Percentiles rank a stretch among this genome's conserved stretches.
phyloP scores from a whole-genome alignment of 2,113 vertebrate species.

The Meles meles region DNA sequence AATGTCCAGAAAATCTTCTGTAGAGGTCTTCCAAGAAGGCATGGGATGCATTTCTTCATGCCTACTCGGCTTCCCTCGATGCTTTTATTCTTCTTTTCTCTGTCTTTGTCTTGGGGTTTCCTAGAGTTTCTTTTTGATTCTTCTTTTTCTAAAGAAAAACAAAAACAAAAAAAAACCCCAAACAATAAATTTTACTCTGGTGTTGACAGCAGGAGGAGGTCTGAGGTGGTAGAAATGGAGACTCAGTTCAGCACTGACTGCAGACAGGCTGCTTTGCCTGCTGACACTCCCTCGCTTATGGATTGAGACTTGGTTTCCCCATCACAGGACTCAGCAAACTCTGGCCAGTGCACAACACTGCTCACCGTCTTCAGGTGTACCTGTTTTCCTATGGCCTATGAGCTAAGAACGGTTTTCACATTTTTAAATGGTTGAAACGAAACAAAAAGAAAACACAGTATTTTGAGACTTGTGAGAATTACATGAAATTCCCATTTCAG shows the following conservation, averaged over 20 bases:
- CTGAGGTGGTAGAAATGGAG: background rate
- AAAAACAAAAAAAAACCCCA: no score
- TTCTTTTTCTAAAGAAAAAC: background rate
- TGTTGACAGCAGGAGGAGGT: background rate
- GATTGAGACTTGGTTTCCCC: background rate
- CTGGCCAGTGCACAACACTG: background rate
- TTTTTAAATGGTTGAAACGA: background rate
- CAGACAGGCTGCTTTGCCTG: background rate
- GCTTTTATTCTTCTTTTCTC: background rate
- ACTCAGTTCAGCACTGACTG: fast-evolving
- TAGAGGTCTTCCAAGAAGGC: background rate
- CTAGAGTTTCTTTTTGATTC: background rate
- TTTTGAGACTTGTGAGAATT: background rate
- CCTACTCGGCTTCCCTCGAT: background rate
- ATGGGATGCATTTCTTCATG: background rate
- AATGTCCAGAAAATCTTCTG: background rate
- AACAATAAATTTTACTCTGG: background rate
- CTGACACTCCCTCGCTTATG: no score
- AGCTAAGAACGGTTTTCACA: background rate
- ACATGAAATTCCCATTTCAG: background rate
- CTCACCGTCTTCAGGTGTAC: background rate
- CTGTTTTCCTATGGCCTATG: background rate
- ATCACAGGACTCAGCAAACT: background rate
- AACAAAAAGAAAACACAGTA: background rate
- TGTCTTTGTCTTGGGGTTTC: background rate